phyloP scores from a whole-genome alignment of 2,888 invertebrate genomes.

The Parnassius apollo region DNA sequence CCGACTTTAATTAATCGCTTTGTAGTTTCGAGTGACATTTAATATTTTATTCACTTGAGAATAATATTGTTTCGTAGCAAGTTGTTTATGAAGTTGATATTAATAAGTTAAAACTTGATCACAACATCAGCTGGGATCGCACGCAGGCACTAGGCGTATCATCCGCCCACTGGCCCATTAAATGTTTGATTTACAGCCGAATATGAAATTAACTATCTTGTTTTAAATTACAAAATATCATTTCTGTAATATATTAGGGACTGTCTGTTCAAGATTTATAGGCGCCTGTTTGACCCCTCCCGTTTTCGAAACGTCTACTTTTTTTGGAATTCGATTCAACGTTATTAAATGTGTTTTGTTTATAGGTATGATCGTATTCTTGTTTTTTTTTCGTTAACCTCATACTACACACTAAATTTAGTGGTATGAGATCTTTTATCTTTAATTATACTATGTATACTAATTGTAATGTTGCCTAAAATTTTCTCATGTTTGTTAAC shows the following conservation, averaged over 20 bases:
- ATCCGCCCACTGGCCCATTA: conserved; percentile 43
- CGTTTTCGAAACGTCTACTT: conserved; percentile 22
- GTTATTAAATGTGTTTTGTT: conserved; percentile 18
- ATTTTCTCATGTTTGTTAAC: no score
- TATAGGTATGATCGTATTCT: conserved; percentile 2
- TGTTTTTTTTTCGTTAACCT: conserved; percentile 8
- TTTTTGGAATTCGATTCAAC: conserved; percentile 19
- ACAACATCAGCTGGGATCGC: conserved; percentile 2
- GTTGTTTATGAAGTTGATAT: conserved; percentile 16
- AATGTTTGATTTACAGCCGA: conserved; percentile 51
- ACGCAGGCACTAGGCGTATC: conserved; percentile 9
- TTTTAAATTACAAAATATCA: conserved; percentile 64
- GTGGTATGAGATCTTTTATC: no score
- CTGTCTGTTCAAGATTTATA: conserved; percentile 50
- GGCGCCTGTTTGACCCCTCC: conserved; percentile 35
- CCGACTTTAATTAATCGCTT: no score
- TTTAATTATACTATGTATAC: no score
- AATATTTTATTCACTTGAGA: conserved; percentile 5
- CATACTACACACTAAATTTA: conserved; percentile 6
- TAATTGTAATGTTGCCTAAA: no score
- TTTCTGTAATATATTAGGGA: conserved; percentile 48
- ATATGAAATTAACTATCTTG: conserved; percentile 56
- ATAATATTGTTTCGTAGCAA: conserved; percentile 9
- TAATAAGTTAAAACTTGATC: conserved; percentile 25
- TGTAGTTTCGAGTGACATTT: conserved; percentile 6